Evolutionary conservation across 2,113 vertebrate genomes (phyloP).

Genomic region (Platichthys stellatus): DNA sequence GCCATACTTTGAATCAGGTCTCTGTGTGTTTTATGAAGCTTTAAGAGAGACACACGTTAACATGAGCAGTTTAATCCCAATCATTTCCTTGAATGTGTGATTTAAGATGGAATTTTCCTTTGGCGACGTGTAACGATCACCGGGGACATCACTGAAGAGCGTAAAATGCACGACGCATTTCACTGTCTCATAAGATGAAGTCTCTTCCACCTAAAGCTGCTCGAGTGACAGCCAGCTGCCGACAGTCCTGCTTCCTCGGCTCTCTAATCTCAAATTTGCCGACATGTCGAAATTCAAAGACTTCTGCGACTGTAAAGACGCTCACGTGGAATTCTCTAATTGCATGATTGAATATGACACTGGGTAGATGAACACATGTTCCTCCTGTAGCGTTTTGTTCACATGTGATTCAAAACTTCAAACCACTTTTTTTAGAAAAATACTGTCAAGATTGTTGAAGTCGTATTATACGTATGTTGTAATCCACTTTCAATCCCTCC

Average conservation of each 20-base stretch:
- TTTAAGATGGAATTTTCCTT: conserved; percentile 27
- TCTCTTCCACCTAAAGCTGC: conserved; percentile 60
- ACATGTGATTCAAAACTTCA: conserved; percentile 6
- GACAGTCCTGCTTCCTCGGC: conserved; percentile 46
- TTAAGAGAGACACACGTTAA: not conserved
- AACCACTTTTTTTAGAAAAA: not conserved
- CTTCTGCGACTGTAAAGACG: conserved; percentile 35
- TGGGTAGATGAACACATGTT: not conserved
- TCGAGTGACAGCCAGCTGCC: conserved; percentile 69
- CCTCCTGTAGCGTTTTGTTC: not conserved
- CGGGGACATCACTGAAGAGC: conserved; percentile 55
- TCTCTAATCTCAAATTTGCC: conserved; percentile 60
- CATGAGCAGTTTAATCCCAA: conserved; percentile 12
- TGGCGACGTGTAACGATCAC: conserved; percentile 46
- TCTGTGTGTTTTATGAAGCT: not conserved
- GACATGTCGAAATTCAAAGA: conserved; percentile 56
- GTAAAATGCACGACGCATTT: conserved; percentile 65
- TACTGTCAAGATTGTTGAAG: not conserved
- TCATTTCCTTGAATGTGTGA: conserved; percentile 24
- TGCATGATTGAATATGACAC: conserved; percentile 22
- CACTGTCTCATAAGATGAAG: conserved; percentile 58
- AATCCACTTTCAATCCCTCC: conserved; percentile 15
- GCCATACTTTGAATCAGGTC: not conserved
- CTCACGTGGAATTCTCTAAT: conserved; percentile 23
- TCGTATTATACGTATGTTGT: not conserved